Evolutionary conservation across 2,797 vertebrate species (phyloP).

Genomic region (Eulemur mongoz): DNA sequence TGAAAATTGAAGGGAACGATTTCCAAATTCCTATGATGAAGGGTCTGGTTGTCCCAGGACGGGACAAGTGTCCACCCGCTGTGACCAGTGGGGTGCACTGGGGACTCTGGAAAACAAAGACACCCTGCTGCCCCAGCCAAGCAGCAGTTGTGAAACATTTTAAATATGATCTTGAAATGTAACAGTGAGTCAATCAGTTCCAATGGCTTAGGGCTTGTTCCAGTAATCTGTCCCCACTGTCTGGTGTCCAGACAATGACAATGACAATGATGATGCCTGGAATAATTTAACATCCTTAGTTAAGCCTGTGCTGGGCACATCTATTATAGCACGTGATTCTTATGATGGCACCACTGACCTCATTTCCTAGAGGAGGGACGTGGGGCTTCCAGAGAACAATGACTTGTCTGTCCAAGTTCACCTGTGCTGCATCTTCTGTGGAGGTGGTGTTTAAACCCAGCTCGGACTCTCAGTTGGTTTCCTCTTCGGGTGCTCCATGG

Average conservation of each 20-base stretch:
- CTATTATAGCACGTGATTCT: accelerated
- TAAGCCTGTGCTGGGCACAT: neutral
- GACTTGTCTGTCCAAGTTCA: neutral
- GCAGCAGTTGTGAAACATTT: neutral
- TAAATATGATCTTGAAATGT: neutral
- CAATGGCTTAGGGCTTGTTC: neutral
- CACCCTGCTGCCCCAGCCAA: neutral
- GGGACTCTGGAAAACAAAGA: neutral
- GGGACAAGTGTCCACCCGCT: neutral
- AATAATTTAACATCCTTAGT: neutral
- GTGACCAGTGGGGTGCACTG: neutral
- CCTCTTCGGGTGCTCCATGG: neutral
- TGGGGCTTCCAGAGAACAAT: neutral
- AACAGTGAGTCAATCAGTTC: neutral
- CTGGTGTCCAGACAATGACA: neutral
- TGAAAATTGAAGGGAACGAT: neutral
- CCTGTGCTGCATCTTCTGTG: accelerated
- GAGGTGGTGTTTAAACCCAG: neutral
- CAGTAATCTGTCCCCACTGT: neutral
- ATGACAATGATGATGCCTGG: neutral
- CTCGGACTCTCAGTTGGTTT: neutral
- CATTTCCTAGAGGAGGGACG: neutral
- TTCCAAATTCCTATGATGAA: neutral
- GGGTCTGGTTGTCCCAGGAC: neutral
- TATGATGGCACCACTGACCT: accelerated